Percentiles rank a stretch among this genome's conserved stretches.
These are phyloP conservation scores for Microctenopoma stevenorrisi DNA, from an alignment of 2,797 vertebrate genomes.

Conservation along the genomic window DNA sequence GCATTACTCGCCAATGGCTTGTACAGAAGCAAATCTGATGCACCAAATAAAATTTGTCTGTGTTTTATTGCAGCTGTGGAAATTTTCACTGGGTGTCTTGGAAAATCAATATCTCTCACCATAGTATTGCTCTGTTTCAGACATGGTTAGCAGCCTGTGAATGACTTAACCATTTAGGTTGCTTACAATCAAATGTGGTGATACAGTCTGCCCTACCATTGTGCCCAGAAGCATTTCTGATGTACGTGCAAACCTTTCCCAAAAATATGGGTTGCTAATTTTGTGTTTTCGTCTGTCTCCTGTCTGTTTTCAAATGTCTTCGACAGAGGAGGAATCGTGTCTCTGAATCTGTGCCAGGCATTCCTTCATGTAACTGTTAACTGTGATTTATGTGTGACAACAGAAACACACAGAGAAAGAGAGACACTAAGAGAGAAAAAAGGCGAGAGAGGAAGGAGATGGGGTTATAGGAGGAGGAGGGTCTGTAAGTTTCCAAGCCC, in stretches of 20 bases:
- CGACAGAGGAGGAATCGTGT: constrained; percentile 51
- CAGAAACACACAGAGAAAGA: constrained; percentile 37
- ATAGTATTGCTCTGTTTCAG: constrained; percentile 48
- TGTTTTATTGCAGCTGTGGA: constrained; percentile 42
- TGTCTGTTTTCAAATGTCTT: constrained; percentile 58
- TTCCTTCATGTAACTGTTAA: constrained; percentile 66
- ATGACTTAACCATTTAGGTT: constrained; percentile 54
- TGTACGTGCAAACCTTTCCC: constrained; percentile 53
- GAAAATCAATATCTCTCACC: constrained; percentile 55
- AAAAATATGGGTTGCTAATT: constrained; percentile 68
- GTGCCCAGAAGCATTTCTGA: constrained; percentile 45
- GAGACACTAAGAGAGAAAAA: constrained; percentile 6
- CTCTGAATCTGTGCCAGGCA: constrained; percentile 65
- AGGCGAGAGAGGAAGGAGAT: constrained; percentile 24
- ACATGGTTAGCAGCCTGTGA: constrained; percentile 44
- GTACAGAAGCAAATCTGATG: neutral
- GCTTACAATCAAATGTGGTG: constrained; percentile 65
- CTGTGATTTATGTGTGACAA: constrained; percentile 73
- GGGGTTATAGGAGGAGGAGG: neutral
- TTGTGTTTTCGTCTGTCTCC: constrained; percentile 58
- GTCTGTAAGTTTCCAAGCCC: constrained; percentile 50
- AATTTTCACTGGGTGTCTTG: constrained; percentile 32
- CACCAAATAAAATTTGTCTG: constrained; percentile 34
- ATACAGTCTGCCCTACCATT: constrained; percentile 37
- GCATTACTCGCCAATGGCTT: constrained; percentile 9